Percentiles rank a stretch among this genome's conserved stretches.
Conservation (phyloP, 2,797 vertebrate species). For the Acanthornis magna region DNA sequence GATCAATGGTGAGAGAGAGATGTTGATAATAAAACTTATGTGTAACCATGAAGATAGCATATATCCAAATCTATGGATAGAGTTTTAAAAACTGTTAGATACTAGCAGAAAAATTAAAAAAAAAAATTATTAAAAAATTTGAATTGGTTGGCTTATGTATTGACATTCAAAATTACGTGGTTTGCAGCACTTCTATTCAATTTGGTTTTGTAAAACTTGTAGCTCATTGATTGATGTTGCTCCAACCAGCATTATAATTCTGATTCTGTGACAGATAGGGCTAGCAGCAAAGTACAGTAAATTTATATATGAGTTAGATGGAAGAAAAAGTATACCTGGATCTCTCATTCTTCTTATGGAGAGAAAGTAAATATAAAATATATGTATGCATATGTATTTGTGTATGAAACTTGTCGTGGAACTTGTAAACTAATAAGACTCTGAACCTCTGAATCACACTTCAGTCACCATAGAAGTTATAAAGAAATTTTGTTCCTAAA, state of each 20-base stretch:
- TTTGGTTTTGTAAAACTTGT: neutral
- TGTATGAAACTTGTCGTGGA: neutral
- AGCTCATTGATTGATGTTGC: neutral
- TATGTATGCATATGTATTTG: neutral
- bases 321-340: neutral
- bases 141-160: rapidly evolving
- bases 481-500: neutral
- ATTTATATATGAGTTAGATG: neutral
- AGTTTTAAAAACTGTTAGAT: neutral
- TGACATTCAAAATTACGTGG: neutral
- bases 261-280: neutral
- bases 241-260: neutral
- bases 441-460: neutral
- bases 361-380: neutral
- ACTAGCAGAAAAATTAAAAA: neutral
- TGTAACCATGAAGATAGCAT: neutral
- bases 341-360: neutral
- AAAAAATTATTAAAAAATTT: neutral
- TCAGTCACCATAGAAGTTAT: neutral
- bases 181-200: neutral
- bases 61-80: neutral
- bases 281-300: neutral
- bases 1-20: neutral
- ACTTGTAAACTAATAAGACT: neutral
- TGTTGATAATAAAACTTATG: neutral